Conservation (phyloP, 2,888 invertebrate species). For the Lymantria dispar region DNA sequence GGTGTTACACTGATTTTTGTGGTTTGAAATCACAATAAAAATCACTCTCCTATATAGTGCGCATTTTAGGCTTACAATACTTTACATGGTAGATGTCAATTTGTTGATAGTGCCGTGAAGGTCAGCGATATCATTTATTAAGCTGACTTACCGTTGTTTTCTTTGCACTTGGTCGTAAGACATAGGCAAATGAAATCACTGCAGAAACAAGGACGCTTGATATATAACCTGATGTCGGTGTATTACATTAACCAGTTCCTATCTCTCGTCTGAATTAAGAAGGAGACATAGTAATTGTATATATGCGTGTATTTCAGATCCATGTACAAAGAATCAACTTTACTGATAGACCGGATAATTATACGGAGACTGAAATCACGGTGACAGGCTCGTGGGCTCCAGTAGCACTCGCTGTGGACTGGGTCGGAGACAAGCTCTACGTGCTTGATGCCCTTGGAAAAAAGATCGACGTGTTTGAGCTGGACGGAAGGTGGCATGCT, state of each 20-base stretch:
- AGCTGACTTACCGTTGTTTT: no score
- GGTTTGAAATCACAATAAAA: no score
- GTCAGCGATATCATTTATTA: no score
- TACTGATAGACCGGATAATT: constrained; percentile 61
- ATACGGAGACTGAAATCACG: constrained; percentile 85
- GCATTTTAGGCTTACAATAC: no score
- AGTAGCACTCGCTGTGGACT: constrained; percentile 96
- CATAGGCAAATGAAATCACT: background rate
- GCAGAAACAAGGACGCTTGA: background rate
- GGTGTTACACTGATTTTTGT: no score
- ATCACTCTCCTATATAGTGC: no score
- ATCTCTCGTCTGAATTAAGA: no score
- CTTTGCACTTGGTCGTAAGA: no score
- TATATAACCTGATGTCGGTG: background rate
- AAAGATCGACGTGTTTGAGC: constrained; percentile 95
- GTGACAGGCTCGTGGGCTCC: constrained; percentile 94
- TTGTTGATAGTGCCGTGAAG: no score
- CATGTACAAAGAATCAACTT: constrained; percentile 82
- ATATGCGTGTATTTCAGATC: constrained; percentile 58
- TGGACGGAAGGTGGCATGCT: constrained; percentile 93
- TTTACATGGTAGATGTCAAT: no score
- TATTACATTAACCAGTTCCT: background rate
- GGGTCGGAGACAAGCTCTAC: constrained; percentile 98
- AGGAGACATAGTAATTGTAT: no score
- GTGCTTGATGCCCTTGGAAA: constrained; percentile 96